Conservation (phyloP, 1,140 invertebrate genomes). For the Lasioglossum baleicum region DNA sequence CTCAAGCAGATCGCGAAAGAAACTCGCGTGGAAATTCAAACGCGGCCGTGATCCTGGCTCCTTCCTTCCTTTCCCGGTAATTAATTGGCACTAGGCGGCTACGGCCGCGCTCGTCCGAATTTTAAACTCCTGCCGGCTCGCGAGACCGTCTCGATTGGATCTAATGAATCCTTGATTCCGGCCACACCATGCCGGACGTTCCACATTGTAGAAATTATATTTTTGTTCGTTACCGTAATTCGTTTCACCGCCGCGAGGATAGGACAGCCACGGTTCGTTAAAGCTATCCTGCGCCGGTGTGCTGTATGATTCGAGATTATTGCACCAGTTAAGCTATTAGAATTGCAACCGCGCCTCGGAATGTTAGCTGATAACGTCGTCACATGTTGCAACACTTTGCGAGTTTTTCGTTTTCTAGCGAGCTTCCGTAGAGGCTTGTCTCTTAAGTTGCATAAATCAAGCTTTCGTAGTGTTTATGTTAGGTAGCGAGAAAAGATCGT, state of each 20-base stretch:
- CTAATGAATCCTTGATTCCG: constrained; percentile 4
- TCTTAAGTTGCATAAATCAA: too few relatives aligned
- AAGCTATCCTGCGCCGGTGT: constrained; percentile 12
- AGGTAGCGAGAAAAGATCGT: too few relatives aligned
- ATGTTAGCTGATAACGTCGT: constrained; percentile 24
- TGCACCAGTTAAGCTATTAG: constrained; percentile 10
- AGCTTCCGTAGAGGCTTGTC: too few relatives aligned
- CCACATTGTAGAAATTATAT: constrained; percentile 6
- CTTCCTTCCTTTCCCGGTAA: constrained; percentile 57
- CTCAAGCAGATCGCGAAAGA: constrained; percentile 63
- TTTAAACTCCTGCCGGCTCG: constrained; percentile 38
- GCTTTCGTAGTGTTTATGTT: too few relatives aligned
- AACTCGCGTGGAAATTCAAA: constrained; percentile 64
- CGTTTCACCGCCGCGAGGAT: not conserved
- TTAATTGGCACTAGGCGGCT: constrained; percentile 52
- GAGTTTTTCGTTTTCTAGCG: too few relatives aligned
- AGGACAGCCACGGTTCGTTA: constrained; percentile 14
- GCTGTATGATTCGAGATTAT: constrained; percentile 31
- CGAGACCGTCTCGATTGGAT: constrained; percentile 25
- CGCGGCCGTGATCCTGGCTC: constrained; percentile 49
- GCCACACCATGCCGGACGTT: not conserved
- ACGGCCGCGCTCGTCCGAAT: constrained; percentile 52
- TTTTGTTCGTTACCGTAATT: constrained; percentile 14
- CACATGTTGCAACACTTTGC: not conserved
- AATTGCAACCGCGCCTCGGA: constrained; percentile 15